Evolutionary conservation across 2,797 vertebrate species (phyloP).

Genomic region (Scomberomorus guttatus): DNA sequence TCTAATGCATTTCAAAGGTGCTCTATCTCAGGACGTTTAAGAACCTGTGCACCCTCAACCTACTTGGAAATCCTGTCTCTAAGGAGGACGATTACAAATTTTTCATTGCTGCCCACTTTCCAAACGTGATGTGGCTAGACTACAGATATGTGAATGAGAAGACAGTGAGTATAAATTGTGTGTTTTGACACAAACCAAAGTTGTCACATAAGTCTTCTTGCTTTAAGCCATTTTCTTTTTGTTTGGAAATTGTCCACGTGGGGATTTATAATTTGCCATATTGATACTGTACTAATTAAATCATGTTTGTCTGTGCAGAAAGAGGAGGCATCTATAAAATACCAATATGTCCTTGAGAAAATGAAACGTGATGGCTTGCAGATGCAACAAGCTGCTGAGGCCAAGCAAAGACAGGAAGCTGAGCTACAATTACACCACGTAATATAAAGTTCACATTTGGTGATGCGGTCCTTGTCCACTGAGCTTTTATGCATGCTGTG

Average conservation of each 20-base stretch:
- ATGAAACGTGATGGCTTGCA: constrained; percentile 80
- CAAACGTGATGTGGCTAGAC: constrained; percentile 89
- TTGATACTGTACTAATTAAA: not conserved
- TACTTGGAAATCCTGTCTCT: constrained; percentile 89
- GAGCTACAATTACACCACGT: constrained; percentile 88
- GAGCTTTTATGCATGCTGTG: not conserved
- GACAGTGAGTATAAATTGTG: constrained; percentile 81
- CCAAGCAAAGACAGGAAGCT: constrained; percentile 59
- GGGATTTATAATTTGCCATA: not conserved
- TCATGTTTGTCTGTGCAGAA: constrained; percentile 78
- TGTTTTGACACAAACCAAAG: constrained; percentile 11
- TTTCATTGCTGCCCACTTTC: constrained; percentile 88
- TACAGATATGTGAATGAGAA: constrained; percentile 83
- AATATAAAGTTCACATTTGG: constrained; percentile 10
- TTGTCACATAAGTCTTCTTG: not conserved
- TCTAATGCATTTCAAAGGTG: constrained; percentile 81
- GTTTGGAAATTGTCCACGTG: not conserved
- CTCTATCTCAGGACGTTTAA: constrained; percentile 89
- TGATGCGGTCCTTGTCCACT: not conserved
- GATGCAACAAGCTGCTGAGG: constrained; percentile 69
- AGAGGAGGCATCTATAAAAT: constrained; percentile 78
- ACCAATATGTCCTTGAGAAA: constrained; percentile 77
- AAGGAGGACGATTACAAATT: constrained; percentile 80
- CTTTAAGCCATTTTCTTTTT: constrained; percentile 2
- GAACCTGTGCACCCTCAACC: constrained; percentile 84